Evolutionary conservation across 2,888 invertebrate species (phyloP).

Genomic region (Campoletis raptor): DNA sequence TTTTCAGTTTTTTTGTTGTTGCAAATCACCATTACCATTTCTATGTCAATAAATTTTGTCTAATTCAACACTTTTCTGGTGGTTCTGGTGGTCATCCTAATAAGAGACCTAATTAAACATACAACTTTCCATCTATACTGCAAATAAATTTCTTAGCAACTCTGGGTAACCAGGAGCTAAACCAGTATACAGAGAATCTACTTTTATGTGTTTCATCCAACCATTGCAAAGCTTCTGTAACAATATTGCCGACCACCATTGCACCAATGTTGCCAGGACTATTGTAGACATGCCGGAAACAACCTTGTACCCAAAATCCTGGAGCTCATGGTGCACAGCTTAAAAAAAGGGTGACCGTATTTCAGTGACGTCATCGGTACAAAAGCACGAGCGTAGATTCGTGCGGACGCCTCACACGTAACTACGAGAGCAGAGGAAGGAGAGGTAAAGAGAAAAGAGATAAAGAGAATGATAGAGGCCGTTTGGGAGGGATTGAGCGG

Average conservation of each 20-base stretch:
- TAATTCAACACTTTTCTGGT: neutral
- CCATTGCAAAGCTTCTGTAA: neutral
- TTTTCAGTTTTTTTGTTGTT: neutral
- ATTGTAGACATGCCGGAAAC: slow-evolving; percentile 36
- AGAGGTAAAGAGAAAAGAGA: slow-evolving; percentile 47
- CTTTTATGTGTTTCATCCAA: neutral
- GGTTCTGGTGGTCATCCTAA: neutral
- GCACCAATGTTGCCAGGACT: neutral
- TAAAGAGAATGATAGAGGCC: slow-evolving; percentile 71
- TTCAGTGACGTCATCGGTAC: slow-evolving; percentile 80
- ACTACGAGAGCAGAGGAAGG: slow-evolving; percentile 71
- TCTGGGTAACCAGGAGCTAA: neutral
- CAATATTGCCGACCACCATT: slow-evolving; percentile 17
- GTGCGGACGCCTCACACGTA: slow-evolving; percentile 64
- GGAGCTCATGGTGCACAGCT: slow-evolving; percentile 46
- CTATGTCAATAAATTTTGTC: neutral
- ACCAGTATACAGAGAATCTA: neutral
- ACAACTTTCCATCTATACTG: neutral
- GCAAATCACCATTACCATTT: neutral
- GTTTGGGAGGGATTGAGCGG: slow-evolving; percentile 69
- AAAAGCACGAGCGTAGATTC: slow-evolving; percentile 82
- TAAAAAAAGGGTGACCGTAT: slow-evolving; percentile 75
- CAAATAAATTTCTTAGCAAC: neutral
- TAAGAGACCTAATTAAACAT: neutral
- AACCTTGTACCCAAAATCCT: slow-evolving; percentile 47